These are phyloP conservation scores for Platichthys flesus DNA, from an alignment of 2,113 vertebrate genomes.

Conservation along the genomic window DNA sequence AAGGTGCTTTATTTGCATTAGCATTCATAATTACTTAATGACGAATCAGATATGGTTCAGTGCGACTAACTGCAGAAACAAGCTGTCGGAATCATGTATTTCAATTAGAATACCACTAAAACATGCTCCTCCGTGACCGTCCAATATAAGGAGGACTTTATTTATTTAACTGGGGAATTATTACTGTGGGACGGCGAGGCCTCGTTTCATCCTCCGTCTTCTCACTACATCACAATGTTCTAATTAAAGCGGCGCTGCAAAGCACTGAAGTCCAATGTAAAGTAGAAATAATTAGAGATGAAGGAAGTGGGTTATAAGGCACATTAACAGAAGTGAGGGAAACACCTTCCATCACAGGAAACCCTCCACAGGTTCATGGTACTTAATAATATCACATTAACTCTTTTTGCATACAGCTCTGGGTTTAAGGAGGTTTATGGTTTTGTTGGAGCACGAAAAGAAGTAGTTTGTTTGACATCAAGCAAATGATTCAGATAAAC, in stretches of 20 bases:
- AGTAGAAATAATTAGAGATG: slow-evolving; percentile 27
- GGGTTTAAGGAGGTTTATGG: no score
- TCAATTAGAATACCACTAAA: slow-evolving; percentile 94
- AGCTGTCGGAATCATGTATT: slow-evolving; percentile 89
- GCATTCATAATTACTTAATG: slow-evolving; percentile 98
- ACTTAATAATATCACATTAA: no score
- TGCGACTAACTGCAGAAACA: slow-evolving; percentile 90
- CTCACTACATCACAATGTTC: slow-evolving; percentile 35
- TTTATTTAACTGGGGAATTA: slow-evolving; percentile 90
- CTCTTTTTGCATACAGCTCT: no score
- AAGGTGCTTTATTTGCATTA: slow-evolving; percentile 96
- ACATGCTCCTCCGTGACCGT: slow-evolving; percentile 87
- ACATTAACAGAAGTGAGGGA: neutral
- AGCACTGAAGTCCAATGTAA: slow-evolving; percentile 25
- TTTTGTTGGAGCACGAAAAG: no score
- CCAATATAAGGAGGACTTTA: slow-evolving; percentile 88
- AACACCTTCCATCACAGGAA: no score
- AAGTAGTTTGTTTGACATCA: no score
- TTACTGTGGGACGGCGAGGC: slow-evolving; percentile 59
- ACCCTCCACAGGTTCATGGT: no score
- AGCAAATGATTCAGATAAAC: no score
- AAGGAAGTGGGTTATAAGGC: slow-evolving; percentile 1
- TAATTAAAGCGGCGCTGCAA: slow-evolving; percentile 57
- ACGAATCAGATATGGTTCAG: slow-evolving; percentile 98
- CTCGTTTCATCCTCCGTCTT: slow-evolving; percentile 36